Conservation (phyloP, 2,888 invertebrate genomes). For the Tetranychus truncatus region DNA sequence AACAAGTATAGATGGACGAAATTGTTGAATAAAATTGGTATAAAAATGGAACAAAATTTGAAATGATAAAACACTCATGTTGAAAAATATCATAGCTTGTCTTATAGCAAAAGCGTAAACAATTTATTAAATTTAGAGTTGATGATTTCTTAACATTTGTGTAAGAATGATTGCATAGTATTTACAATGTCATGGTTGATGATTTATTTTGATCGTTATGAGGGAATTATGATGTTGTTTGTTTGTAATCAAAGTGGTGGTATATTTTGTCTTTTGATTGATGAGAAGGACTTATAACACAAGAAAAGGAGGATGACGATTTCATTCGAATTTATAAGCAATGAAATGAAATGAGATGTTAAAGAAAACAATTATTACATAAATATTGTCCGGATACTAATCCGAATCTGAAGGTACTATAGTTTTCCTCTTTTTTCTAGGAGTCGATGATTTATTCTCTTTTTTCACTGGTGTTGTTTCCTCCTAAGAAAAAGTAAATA, state of each 20-base stretch:
- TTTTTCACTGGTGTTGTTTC: conserved; percentile 21
- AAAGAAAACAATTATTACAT: background rate
- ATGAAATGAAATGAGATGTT: background rate
- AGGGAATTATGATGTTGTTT: background rate
- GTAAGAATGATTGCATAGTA: background rate
- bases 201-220: background rate
- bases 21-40: no score
- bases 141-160: background rate
- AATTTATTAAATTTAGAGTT: conserved; percentile 1
- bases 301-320: background rate
- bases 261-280: background rate
- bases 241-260: background rate
- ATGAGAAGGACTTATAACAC: background rate
- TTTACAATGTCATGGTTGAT: background rate
- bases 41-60: no score
- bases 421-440: conserved; percentile 25
- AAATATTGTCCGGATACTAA: conserved; percentile 16
- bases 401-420: conserved; percentile 26
- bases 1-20: no score
- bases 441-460: conserved; percentile 22
- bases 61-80: no score
- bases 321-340: background rate
- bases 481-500: conserved; percentile 20
- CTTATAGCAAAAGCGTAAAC: background rate
- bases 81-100: no score